A percentile compares a stretch with the other conserved stretches of the same genome.
These are phyloP conservation scores for Hippoglossus hippoglossus DNA, from an alignment of 2,797 vertebrate genomes.

Conservation along the genomic window DNA sequence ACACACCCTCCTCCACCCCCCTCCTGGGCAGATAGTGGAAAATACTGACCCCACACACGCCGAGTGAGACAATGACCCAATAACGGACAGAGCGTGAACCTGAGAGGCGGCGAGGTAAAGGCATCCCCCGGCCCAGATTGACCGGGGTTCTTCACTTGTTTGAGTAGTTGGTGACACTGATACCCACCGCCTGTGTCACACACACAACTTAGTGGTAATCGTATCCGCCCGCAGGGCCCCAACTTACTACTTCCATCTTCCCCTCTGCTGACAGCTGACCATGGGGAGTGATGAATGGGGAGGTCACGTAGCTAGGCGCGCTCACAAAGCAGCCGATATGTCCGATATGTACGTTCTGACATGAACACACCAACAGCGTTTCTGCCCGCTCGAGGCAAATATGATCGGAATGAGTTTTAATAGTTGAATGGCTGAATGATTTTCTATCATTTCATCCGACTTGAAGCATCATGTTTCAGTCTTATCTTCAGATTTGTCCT, in stretches of 20 bases:
- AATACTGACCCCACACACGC: constrained; percentile 63
- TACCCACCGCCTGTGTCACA: constrained; percentile 72
- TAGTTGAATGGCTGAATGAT: background rate
- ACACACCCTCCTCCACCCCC: constrained; percentile 17
- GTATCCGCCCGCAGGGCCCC: constrained; percentile 67
- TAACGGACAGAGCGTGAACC: constrained; percentile 64
- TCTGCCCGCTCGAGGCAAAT: background rate
- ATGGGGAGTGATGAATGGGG: constrained; percentile 73
- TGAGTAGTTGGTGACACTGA: constrained; percentile 73
- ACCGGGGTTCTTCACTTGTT: constrained; percentile 67
- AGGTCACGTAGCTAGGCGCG: constrained; percentile 55
- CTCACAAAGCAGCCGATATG: constrained; percentile 54
- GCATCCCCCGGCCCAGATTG: constrained; percentile 69
- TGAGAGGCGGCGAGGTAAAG: constrained; percentile 71
- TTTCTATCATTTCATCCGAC: background rate
- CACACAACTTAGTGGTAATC: constrained; percentile 75
- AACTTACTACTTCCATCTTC: constrained; percentile 74
- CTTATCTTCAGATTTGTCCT: no score
- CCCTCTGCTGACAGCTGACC: constrained; percentile 79
- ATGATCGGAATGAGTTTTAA: background rate
- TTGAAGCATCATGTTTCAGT: background rate
- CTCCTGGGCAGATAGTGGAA: constrained; percentile 55
- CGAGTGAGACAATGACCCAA: constrained; percentile 69
- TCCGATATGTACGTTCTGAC: constrained; percentile 47
- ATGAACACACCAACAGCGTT: constrained; percentile 6